Evolutionary conservation across 2,888 invertebrate genomes (phyloP), one percentile per base, ranked within the genome.

Genomic region (Adineta ricciae): DNA sequence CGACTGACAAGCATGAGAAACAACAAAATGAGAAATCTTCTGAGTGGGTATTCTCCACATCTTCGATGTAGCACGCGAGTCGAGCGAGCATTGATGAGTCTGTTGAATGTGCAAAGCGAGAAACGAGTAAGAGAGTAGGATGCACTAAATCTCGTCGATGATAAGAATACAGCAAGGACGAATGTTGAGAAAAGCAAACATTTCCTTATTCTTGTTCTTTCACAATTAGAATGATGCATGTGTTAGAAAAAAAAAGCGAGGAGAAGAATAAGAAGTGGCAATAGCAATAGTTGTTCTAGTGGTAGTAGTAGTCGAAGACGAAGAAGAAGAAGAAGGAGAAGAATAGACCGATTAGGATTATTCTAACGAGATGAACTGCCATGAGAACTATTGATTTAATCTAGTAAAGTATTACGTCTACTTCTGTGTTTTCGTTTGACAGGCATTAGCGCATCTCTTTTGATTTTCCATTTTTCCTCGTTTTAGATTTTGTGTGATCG

Each of bases 21-120:
- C 64, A 64, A 32, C 64, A 64, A 64, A 64, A 64, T 64, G 64
- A 64, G 64, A 64, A 64, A 64, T 64, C 64, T 64, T 64, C 32
- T 64, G 64, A 64, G 32, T 64, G 32, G 64, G 64, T 32, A 64
- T 64, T 64, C 64, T 64, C 64, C 64, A 64, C 64, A 64, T 64
- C 32, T 64, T 64, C 32, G 16, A 64, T 64, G 32, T 64, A 64
- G 64, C 64, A 64, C 32, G 64, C 64, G 32, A 64, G 27, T 64
- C 14, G 19, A 64, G 32, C 32, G 19, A 64, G 64, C 64, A 64
- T 32, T 64, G 64, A 64, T 32, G 32, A 64, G 32, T 64, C 64
- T 64, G 64, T 64, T 36, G 64, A 64, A 32, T 64, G 64, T 64
- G 64, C 32, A 8, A 64, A 64, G 64, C 64, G 64, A 32, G 64